These are phyloP conservation scores for Rhagium mordax DNA, from an alignment of 2,888 invertebrate genomes.

Conservation along the genomic window DNA sequence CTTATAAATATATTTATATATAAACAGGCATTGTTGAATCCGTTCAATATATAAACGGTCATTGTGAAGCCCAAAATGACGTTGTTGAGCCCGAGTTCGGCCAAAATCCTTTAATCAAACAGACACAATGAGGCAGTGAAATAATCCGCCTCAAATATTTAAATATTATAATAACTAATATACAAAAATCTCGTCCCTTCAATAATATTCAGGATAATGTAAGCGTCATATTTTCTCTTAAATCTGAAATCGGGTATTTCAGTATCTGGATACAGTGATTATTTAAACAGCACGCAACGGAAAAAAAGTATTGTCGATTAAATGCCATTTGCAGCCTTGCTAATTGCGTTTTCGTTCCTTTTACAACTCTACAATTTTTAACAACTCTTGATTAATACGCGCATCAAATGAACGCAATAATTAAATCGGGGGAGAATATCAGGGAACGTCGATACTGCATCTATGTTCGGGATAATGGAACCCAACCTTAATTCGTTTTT, in stretches of 20 bases:
- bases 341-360: background rate
- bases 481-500: background rate
- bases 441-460: background rate
- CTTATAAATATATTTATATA: too few species aligned
- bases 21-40: too few species aligned
- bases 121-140: too few species aligned
- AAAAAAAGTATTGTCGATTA: background rate
- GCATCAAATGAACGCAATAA: background rate
- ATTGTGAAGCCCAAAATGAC: too few species aligned
- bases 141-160: too few species aligned
- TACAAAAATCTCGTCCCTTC: too few species aligned
- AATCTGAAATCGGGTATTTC: background rate
- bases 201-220: background rate
- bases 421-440: background rate
- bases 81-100: too few species aligned
- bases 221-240: background rate
- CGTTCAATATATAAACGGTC: too few species aligned
- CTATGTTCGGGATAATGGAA: background rate
- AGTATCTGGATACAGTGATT: too few species aligned
- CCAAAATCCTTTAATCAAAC: too few species aligned
- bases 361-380: background rate
- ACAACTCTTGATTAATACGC: background rate
- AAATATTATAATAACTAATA: too few species aligned
- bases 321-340: background rate
- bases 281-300: background rate